These are phyloP conservation scores for Pseudonaja textilis DNA, from an alignment of 2,113 vertebrate species.

Conservation along the genomic window DNA sequence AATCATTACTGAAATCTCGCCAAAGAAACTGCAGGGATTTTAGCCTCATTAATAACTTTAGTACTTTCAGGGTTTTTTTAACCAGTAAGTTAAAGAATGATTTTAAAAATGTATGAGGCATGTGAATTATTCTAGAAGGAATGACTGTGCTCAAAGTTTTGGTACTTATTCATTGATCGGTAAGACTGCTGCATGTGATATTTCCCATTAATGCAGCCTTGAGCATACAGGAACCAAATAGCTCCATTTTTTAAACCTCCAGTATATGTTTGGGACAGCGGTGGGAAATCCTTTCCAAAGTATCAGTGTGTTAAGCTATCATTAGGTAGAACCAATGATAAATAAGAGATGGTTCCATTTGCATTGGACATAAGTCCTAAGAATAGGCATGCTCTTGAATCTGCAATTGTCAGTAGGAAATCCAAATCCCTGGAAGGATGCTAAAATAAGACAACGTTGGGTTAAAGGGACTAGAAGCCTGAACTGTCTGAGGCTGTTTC, in stretches of 20 bases:
- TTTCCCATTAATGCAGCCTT: neutral
- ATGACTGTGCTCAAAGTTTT: neutral
- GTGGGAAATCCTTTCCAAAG: neutral
- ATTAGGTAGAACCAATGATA: neutral
- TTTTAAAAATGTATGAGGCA: neutral
- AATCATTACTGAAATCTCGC: neutral
- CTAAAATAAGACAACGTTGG: neutral
- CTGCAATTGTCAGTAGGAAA: neutral
- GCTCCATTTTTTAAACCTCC: neutral
- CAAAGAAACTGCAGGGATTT: neutral
- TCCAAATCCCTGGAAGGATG: neutral
- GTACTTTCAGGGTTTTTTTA: neutral
- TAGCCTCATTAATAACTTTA: neutral
- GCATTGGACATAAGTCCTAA: neutral
- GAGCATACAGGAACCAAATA: neutral
- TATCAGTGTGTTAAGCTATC: neutral
- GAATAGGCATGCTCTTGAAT: neutral
- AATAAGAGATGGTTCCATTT: neutral
- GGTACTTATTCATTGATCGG: neutral
- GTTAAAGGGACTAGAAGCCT: neutral
- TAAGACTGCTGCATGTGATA: neutral
- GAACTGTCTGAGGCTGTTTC: neutral
- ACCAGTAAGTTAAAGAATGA: neutral
- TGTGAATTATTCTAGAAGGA: neutral
- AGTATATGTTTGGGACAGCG: neutral